These are phyloP conservation scores for Cheilosia grossa DNA, from an alignment of 2,888 invertebrate genomes.

Conservation along the genomic window DNA sequence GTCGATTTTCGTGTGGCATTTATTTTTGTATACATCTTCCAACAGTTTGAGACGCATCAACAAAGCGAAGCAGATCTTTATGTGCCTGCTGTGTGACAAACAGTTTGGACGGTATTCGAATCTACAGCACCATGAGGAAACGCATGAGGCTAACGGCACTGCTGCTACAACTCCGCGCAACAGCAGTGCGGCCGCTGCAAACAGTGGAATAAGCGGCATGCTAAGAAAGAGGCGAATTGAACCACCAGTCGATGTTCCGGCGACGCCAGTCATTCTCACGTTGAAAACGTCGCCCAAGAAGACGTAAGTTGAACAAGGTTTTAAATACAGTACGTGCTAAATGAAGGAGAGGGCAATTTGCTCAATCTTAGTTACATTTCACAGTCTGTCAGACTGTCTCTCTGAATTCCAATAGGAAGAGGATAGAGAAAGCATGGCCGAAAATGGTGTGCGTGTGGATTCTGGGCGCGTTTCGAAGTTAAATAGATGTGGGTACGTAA, in stretches of 20 bases:
- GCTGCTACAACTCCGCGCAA: constrained; percentile 17
- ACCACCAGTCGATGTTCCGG: constrained; percentile 25
- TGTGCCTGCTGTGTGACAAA: constrained; percentile 65
- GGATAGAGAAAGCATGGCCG: too few relatives aligned
- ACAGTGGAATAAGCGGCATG: constrained; percentile 28
- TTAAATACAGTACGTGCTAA: too few relatives aligned
- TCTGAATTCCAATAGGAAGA: too few relatives aligned
- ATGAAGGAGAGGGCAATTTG: too few relatives aligned
- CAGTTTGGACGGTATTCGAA: constrained; percentile 61
- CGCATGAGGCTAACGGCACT: constrained; percentile 56
- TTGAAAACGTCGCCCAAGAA: constrained; percentile 58
- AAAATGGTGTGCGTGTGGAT: too few relatives aligned
- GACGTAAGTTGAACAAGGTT: constrained; percentile 30
- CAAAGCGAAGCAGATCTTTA: constrained; percentile 68
- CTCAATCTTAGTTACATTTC: too few relatives aligned
- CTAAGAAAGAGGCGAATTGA: constrained; percentile 44
- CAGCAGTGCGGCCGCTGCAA: background rate
- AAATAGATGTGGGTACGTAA: too few relatives aligned
- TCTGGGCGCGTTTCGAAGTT: too few relatives aligned
- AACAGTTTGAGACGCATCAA: constrained; percentile 65
- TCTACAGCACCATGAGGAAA: constrained; percentile 65
- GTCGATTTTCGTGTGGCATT: background rate
- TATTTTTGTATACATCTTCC: background rate
- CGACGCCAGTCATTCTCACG: constrained; percentile 5
- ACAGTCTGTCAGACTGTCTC: too few relatives aligned